Evolutionary conservation across 2,888 invertebrate genomes (phyloP), one percentile per base, ranked within the genome.

Genomic region (Chloromyia formosa): DNA sequence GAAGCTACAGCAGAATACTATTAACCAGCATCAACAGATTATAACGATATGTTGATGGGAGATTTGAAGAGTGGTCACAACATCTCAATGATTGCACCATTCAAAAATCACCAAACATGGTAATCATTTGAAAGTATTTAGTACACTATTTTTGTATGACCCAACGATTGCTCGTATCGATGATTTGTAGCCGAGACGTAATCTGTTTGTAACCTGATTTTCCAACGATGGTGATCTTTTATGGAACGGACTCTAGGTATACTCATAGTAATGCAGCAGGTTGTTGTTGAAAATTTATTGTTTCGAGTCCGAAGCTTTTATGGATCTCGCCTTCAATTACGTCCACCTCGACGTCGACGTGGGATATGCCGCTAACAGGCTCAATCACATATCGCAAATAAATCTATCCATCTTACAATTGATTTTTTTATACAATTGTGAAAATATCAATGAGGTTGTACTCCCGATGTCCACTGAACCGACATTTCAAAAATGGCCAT

Each of bases 121-220:
- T 73, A 77, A 74, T 73, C 75, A 74, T 77, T 77, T 75, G 77
- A 75, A 75, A 77, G 75, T 77, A 77, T 77, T 77, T 77, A 77
- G 77, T 75, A 62, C 27, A 35, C 2, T 4, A 35, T 35, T 35
- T 49, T 49, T 49, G 49, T 49, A 49, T 45, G 60, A 69, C 40
- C 49, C 49, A 35, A 62, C 61, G 22, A 49, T 22, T 45, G 66
- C 53, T 42, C 68, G n/a, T 14, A 62, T 62, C 35, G 68, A 77
- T 77, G 77, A 77, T 77, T 77, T 77, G 77, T 77, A 77, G 77
- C 73, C 68, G 74, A 75, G 77, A 75, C 75, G 72, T 77, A 77
- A 77, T 77, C n/a, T 77, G 77, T 74, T 74, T 74, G 74, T 73
- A 69, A 69, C 68, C 68, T 69, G 68, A 53, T 53, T 69, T 69